These are phyloP conservation scores for Ploceus nigricollis DNA, from an alignment of 2,113 vertebrate genomes.

Conservation along the genomic window DNA sequence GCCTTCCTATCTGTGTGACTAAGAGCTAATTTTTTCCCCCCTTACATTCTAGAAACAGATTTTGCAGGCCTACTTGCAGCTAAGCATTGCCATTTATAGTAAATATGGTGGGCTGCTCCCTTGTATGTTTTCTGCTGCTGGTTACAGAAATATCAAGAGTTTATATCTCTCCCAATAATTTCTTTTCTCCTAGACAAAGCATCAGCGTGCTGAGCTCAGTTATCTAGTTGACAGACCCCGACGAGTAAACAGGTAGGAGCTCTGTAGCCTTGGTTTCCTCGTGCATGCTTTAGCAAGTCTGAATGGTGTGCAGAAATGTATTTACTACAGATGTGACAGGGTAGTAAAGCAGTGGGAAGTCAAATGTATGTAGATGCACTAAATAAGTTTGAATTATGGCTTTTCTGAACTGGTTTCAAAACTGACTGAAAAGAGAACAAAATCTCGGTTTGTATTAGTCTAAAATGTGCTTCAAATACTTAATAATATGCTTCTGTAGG, in stretches of 20 bases:
- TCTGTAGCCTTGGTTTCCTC: neutral
- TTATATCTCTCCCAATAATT: constrained; percentile 59
- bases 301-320: neutral
- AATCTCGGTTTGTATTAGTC: neutral
- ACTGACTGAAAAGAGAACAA: neutral
- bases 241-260: constrained; percentile 93
- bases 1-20: neutral
- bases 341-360: neutral
- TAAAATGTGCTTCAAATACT: neutral
- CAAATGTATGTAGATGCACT: neutral
- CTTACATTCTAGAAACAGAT: neutral
- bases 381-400: neutral
- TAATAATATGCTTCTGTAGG: neutral
- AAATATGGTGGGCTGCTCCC: neutral
- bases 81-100: constrained; percentile 18
- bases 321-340: neutral
- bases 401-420: neutral
- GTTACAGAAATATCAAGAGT: neutral
- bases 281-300: neutral
- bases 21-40: neutral
- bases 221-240: constrained; percentile 97
- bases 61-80: constrained; percentile 6
- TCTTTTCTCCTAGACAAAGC: constrained; percentile 87
- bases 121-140: neutral
- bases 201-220: constrained; percentile 95